phyloP scores from a whole-genome alignment of 1,140 invertebrate genomes.

The Nilaparvata lugens region DNA sequence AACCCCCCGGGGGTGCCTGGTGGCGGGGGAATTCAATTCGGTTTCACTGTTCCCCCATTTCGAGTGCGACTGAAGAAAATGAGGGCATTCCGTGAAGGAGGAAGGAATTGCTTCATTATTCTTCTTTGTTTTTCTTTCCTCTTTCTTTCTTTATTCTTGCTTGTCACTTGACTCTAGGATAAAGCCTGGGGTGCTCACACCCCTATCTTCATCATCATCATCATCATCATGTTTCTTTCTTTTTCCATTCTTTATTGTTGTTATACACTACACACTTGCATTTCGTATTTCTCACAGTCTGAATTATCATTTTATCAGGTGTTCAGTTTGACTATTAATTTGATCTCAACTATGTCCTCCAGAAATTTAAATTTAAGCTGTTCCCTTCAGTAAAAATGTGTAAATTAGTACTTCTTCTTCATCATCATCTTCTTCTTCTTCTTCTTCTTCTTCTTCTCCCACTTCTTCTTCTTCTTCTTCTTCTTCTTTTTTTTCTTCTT shows the following conservation, averaged over 20 bases:
- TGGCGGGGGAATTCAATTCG: neutral
- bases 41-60: constrained; percentile 9
- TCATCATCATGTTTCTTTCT: neutral
- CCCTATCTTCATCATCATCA: constrained; percentile 1
- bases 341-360: no score
- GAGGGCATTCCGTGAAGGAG: no score
- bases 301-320: no score
- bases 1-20: no score
- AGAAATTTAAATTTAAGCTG: no score
- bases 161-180: neutral
- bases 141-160: constrained; percentile 5
- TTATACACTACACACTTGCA: no score
- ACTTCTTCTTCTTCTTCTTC: neutral
- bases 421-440: constrained; percentile 8
- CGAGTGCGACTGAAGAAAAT: no score
- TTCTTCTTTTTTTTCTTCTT: neutral
- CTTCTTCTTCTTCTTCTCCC: neutral
- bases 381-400: no score
- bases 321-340: no score
- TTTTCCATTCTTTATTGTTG: neutral
- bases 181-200: no score
- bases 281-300: no score
- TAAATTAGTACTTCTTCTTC: neutral
- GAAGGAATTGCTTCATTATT: neutral
- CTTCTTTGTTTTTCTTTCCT: constrained; percentile 4